These are phyloP conservation scores for Chunga burmeisteri DNA, from an alignment of 2,113 vertebrate species.

Conservation along the genomic window DNA sequence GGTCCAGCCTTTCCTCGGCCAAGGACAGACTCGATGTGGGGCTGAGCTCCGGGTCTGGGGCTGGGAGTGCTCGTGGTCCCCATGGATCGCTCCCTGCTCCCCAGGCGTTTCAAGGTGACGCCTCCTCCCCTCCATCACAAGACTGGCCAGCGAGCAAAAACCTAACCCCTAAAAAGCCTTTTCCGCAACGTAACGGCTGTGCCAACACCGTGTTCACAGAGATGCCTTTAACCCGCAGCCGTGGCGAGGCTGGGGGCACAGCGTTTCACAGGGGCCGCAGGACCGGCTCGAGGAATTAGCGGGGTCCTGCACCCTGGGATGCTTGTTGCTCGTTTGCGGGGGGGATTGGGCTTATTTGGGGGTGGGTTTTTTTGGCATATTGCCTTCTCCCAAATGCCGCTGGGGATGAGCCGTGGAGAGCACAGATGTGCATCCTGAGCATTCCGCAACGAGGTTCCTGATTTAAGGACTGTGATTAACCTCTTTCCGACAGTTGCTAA, in stretches of 20 bases:
- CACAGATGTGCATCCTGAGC: slow-evolving; percentile 54
- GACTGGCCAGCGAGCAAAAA: not conserved
- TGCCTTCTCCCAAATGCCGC: not conserved
- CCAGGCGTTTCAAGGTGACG: not conserved
- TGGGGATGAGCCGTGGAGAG: slow-evolving; percentile 7
- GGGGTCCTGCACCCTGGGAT: not conserved
- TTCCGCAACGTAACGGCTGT: not conserved
- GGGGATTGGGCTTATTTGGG: not conserved
- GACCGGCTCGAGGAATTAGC: not conserved
- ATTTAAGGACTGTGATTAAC: slow-evolving; percentile 68
- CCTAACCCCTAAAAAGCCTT: not conserved
- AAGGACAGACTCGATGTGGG: not conserved
- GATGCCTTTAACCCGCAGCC: not conserved
- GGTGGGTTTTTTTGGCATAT: not conserved
- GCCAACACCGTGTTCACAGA: fast-evolving
- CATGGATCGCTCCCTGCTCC: not conserved
- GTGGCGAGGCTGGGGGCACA: not conserved
- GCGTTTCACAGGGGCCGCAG: not conserved
- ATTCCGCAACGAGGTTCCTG: slow-evolving; percentile 34
- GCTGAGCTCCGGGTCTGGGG: not conserved
- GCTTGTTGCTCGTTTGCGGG: fast-evolving
- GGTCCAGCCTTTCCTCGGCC: not conserved
- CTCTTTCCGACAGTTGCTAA: slow-evolving; percentile 54
- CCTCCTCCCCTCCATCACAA: not conserved
- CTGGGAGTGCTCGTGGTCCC: not conserved